These are phyloP conservation scores for Aramus guarauna DNA, from an alignment of 2,113 vertebrate species.

Conservation along the genomic window DNA sequence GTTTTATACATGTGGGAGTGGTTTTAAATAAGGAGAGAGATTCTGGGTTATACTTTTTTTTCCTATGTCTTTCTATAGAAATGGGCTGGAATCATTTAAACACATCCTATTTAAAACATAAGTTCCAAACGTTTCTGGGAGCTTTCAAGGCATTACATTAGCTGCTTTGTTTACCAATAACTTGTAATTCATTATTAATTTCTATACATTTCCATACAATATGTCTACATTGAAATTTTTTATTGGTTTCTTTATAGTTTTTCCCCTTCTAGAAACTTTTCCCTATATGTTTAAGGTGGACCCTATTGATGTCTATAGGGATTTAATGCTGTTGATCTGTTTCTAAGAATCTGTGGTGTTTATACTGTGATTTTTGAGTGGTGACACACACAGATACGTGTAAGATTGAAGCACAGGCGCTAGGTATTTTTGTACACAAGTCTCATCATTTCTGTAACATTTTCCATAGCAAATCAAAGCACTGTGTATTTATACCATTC, in stretches of 20 bases:
- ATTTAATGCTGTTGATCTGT: constrained; percentile 11
- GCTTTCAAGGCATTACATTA: constrained; percentile 10
- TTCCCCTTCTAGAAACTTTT: background rate
- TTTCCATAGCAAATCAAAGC: constrained; percentile 26
- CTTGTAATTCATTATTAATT: constrained; percentile 16
- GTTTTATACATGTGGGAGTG: constrained; percentile 65
- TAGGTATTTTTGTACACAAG: background rate
- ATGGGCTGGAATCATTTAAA: background rate
- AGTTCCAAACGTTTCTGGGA: background rate
- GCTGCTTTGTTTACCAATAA: constrained; percentile 40
- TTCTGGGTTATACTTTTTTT: constrained; percentile 28
- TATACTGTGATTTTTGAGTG: background rate
- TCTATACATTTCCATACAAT: background rate
- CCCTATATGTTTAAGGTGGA: background rate
- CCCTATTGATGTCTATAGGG: background rate
- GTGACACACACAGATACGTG: background rate
- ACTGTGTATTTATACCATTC: constrained; percentile 19
- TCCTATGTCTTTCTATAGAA: background rate
- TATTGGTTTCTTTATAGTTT: background rate
- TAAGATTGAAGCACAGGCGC: background rate
- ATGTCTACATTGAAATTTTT: background rate
- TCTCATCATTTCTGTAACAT: background rate
- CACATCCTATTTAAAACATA: background rate
- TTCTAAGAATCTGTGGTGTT: background rate
- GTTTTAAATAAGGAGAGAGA: constrained; percentile 51